Percentiles rank a stretch among this genome's conserved stretches.
Evolutionary conservation across 2,113 vertebrate genomes (phyloP).

Genomic region (Paracanthobrama guichenoti): DNA sequence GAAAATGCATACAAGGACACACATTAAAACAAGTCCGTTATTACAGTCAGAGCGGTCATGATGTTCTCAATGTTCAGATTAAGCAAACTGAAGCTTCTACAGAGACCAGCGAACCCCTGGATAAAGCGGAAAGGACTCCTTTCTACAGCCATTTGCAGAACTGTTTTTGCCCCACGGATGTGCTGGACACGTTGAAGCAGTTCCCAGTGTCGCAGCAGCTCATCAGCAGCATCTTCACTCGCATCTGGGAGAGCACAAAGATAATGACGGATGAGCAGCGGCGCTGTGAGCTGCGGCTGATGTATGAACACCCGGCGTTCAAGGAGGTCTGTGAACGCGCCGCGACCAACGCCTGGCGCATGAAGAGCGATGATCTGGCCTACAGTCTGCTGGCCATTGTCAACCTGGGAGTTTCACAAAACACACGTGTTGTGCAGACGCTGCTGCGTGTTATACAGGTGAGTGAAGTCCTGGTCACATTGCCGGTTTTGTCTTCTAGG

Average conservation of each 20-base stretch:
- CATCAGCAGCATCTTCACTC: constrained; percentile 71
- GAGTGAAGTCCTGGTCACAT: constrained; percentile 7
- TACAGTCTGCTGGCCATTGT: constrained; percentile 79
- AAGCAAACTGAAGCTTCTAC: neutral
- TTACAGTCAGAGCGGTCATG: constrained; percentile 45
- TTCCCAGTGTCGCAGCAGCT: constrained; percentile 55
- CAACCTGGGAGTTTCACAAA: constrained; percentile 81
- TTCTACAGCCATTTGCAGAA: constrained; percentile 65
- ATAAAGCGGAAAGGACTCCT: accelerated
- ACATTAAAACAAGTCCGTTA: constrained; percentile 42
- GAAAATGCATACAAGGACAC: neutral
- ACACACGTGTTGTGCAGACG: constrained; percentile 83
- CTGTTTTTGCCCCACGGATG: constrained; percentile 81
- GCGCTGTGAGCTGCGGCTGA: constrained; percentile 77
- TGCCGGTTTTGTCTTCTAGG: neutral
- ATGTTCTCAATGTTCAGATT: neutral
- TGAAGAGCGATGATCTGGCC: constrained; percentile 67
- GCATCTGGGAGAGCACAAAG: constrained; percentile 78
- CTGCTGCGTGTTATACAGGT: constrained; percentile 86
- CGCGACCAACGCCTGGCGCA: constrained; percentile 62
- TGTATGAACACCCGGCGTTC: constrained; percentile 82
- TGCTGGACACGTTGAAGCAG: constrained; percentile 74
- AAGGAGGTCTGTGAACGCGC: constrained; percentile 73
- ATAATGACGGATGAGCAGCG: constrained; percentile 76
- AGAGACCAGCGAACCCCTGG: neutral